A percentile compares a stretch with the other conserved stretches of the same genome.
These are phyloP conservation scores for Carassius auratus DNA, from an alignment of 2,113 vertebrate genomes.

Conservation along the genomic window DNA sequence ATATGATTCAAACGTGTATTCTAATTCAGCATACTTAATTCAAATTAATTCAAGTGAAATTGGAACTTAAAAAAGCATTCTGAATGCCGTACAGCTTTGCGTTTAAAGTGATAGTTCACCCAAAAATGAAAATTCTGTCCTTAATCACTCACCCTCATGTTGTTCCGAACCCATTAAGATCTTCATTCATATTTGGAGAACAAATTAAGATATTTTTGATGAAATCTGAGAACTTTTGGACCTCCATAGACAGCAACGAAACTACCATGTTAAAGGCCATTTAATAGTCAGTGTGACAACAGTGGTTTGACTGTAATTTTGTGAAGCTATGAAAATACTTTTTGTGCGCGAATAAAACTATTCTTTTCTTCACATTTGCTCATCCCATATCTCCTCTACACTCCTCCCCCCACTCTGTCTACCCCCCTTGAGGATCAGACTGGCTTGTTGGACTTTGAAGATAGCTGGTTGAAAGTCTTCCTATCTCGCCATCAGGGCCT, in stretches of 20 bases:
- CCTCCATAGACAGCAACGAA: no score
- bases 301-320: no score
- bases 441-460: conserved; percentile 43
- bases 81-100: neutral
- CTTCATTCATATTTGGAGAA: no score
- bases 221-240: no score
- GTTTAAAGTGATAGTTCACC: no score
- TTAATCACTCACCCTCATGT: no score
- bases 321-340: no score
- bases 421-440: conserved; percentile 30
- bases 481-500: conserved; percentile 66
- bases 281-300: no score
- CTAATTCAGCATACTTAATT: neutral
- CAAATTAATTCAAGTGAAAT: neutral
- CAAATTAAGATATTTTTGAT: no score
- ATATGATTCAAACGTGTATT: neutral
- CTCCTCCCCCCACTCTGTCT: neutral
- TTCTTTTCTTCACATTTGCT: neutral
- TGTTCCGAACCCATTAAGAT: no score
- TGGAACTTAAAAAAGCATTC: neutral
- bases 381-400: conserved; percentile 24
- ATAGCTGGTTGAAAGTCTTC: conserved; percentile 51
- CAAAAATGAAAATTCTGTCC: no score
- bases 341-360: neutral
- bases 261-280: no score